phyloP scores from a whole-genome alignment of 2,113 vertebrate species.

The Plecturocebus donacophilus region DNA sequence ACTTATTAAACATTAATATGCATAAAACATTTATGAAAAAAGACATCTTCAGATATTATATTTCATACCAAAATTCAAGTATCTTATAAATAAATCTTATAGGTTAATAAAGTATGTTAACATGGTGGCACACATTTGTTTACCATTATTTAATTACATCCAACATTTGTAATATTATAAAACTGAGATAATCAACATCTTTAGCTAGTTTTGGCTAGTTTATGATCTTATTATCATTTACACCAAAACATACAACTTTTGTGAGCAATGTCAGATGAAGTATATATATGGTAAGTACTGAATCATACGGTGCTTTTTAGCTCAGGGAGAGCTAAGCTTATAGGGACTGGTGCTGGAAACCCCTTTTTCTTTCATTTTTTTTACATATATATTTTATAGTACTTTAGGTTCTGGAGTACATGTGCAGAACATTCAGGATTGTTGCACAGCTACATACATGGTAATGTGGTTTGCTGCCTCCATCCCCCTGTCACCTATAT shows the following conservation, averaged over 20 bases:
- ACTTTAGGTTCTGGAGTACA: no score
- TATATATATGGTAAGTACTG: not conserved
- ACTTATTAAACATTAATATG: constrained; percentile 21
- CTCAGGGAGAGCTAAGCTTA: not conserved
- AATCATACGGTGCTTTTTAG: not conserved
- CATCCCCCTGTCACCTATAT: no score
- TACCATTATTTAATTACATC: constrained; percentile 27
- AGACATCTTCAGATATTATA: constrained; percentile 32
- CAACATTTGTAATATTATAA: constrained; percentile 5
- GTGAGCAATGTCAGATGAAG: constrained; percentile 28
- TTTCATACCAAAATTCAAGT: constrained; percentile 31
- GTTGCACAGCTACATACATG: no score
- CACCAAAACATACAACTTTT: not conserved
- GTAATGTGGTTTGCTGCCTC: no score
- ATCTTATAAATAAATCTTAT: not conserved
- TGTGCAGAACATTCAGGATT: no score
- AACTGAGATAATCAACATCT: constrained; percentile 43
- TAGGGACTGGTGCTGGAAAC: not conserved
- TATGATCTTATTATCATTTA: not conserved
- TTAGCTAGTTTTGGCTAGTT: not conserved
- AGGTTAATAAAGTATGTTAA: not conserved
- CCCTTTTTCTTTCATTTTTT: not conserved
- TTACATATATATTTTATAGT: no score
- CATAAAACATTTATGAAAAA: constrained; percentile 48
- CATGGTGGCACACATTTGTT: not conserved